Percentiles rank a stretch among this genome's conserved stretches.
These are phyloP conservation scores for Gavia stellata DNA, from an alignment of 2,113 vertebrate species.

Conservation along the genomic window DNA sequence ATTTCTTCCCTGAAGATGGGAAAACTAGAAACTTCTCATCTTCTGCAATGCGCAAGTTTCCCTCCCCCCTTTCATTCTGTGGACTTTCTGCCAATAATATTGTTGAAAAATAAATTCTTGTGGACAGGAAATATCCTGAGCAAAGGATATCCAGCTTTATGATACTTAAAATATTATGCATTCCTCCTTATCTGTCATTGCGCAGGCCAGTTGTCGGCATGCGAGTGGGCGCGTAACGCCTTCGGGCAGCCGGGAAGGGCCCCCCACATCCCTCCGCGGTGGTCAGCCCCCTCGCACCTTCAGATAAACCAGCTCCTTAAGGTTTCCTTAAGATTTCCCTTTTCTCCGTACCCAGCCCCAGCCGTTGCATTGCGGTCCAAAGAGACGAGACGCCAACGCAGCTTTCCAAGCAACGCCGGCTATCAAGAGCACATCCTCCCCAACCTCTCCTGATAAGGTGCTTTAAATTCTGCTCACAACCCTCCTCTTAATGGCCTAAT, in stretches of 20 bases:
- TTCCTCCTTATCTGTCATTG: background rate
- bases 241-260: background rate
- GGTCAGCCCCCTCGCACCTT: background rate
- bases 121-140: background rate
- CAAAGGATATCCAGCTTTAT: constrained; percentile 11
- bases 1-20: background rate
- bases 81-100: background rate
- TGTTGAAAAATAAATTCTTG: constrained; percentile 1
- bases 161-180: background rate
- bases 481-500: background rate
- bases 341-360: background rate
- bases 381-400: fast-evolving
- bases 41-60: background rate
- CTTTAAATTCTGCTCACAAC: background rate
- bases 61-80: background rate
- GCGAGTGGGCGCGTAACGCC: fast-evolving
- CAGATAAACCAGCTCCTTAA: background rate
- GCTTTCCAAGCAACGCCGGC: background rate
- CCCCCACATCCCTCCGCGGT: fast-evolving
- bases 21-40: background rate
- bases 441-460: background rate
- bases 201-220: fast-evolving
- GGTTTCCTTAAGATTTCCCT: background rate
- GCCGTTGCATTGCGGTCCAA: fast-evolving
- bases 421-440: background rate